These are phyloP conservation scores for Troides aeacus DNA, from an alignment of 2,888 invertebrate genomes.

Conservation along the genomic window DNA sequence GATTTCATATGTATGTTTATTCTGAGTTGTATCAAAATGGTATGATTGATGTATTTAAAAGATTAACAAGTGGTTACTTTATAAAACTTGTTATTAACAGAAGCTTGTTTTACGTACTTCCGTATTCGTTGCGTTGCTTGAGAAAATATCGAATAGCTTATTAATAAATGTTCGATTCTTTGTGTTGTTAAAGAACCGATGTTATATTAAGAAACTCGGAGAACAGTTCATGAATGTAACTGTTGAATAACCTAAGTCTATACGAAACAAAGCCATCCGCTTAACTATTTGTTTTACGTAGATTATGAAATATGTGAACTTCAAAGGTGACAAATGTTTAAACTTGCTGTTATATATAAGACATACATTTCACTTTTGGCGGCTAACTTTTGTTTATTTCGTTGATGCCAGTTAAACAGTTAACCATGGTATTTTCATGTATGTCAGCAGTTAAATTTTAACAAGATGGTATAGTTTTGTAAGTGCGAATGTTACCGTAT, in stretches of 20 bases:
- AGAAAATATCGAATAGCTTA: conserved; percentile 13
- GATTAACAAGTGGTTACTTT: not conserved
- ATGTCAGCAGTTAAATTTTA: too few species aligned
- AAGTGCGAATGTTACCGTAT: too few species aligned
- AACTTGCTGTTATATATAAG: conserved; percentile 14
- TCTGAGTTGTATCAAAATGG: too few species aligned
- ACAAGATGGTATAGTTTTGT: too few species aligned
- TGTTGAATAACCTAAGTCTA: not conserved
- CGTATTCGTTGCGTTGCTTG: conserved; percentile 8
- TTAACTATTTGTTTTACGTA: conserved; percentile 16
- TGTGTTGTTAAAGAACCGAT: not conserved
- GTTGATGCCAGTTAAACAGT: not conserved
- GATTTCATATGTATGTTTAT: conserved; percentile 27
- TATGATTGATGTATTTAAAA: not conserved
- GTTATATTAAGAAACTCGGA: conserved; percentile 16
- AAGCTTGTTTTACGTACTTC: conserved; percentile 22
- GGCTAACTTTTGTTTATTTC: not conserved
- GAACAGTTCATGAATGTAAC: not conserved
- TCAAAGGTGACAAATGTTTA: conserved; percentile 22
- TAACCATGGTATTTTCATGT: not conserved
- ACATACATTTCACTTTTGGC: conserved; percentile 17
- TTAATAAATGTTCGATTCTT: conserved; percentile 5
- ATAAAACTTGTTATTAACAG: conserved; percentile 15
- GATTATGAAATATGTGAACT: conserved; percentile 1
- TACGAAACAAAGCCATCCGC: conserved; percentile 17